Evolutionary conservation across 1,140 invertebrate genomes (phyloP).

Genomic region (Oedothorax gibbosus): DNA sequence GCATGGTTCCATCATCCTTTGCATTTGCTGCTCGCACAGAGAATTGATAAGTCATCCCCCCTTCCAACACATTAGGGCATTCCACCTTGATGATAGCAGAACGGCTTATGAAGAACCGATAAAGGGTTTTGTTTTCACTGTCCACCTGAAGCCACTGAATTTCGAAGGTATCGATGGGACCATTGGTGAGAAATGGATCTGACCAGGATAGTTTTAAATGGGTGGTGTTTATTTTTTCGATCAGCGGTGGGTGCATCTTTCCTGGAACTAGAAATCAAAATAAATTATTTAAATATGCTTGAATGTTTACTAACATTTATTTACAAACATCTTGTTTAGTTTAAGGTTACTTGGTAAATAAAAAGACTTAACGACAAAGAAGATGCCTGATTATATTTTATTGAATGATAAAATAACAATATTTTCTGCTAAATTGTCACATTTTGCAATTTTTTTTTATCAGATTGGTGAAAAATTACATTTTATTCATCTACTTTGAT

Average conservation of each 20-base stretch:
- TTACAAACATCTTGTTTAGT: too few relatives aligned
- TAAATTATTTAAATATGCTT: neutral
- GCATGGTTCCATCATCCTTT: constrained; percentile 27
- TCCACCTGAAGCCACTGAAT: constrained; percentile 14
- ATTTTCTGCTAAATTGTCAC: too few relatives aligned
- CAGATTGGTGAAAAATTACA: too few relatives aligned
- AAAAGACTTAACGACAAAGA: too few relatives aligned
- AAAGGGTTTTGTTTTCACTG: constrained; percentile 2
- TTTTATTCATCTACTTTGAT: too few relatives aligned
- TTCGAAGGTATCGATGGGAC: constrained; percentile 44
- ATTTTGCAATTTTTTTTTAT: too few relatives aligned
- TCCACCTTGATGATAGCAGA: constrained; percentile 28
- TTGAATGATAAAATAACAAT: too few relatives aligned
- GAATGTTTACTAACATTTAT: too few relatives aligned
- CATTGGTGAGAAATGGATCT: constrained; percentile 33
- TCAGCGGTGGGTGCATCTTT: constrained; percentile 46
- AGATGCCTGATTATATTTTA: too few relatives aligned
- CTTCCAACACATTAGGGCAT: constrained; percentile 21
- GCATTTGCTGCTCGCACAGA: constrained; percentile 33
- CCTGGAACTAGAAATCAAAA: constrained; percentile 36
- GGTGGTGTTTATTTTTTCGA: constrained; percentile 43
- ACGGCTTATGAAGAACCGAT: neutral
- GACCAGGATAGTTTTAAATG: constrained; percentile 37
- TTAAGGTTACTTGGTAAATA: too few relatives aligned
- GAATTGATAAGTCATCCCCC: constrained; percentile 31